Base-by-base conservation (phyloP, 2,888 invertebrate species). In the Caradrina kadenii region DNA sequence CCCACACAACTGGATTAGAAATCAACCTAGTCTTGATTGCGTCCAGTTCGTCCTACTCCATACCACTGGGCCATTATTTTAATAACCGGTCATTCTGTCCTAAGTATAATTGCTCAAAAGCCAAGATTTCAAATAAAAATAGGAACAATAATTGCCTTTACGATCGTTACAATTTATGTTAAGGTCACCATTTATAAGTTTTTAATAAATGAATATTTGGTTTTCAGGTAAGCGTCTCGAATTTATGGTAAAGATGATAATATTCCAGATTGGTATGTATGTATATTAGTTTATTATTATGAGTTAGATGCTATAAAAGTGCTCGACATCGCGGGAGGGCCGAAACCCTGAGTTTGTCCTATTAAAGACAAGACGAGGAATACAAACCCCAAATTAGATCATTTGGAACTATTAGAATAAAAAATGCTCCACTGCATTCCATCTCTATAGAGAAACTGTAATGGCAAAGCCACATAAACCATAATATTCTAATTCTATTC, bases 71-170 rank as follows among this genome's bases (percentile, higher is more conserved):
- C 88, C 78, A 93, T 94, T 94, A 94, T 90, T 91, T 90, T 94
- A 93, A 94, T 94, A 92, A 90, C 88, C 88, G 86, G 87, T 88
- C 87, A 92, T 93, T 93, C 92, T 89, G 91, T 92, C 91, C 89
- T 90, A 87, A 87, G 81, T 73, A 86, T 91, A 93, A 93, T 92
- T 91, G 89, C 84, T 80, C 69, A 74, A 81, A 85, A 71, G 55
- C 59, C 72, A 67, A 56, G 58, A 52, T 65, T 69, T 61, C 49
- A 63, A 79, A 81, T 67, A 62, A 69, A 69, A 59, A 7, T 49
- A 48, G 69, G 63, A 71, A 73, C 55, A 75, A 73, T 76, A 73
- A 74, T 76, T 65, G 62, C 67, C 59, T 75, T 53, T 68, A 73
- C 71, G 70, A 59, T 73, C 69, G 56, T 73, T 73, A 68, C 73